Conservation (phyloP, 2,888 invertebrate genomes). For the Pachycephus smyrnensis region DNA sequence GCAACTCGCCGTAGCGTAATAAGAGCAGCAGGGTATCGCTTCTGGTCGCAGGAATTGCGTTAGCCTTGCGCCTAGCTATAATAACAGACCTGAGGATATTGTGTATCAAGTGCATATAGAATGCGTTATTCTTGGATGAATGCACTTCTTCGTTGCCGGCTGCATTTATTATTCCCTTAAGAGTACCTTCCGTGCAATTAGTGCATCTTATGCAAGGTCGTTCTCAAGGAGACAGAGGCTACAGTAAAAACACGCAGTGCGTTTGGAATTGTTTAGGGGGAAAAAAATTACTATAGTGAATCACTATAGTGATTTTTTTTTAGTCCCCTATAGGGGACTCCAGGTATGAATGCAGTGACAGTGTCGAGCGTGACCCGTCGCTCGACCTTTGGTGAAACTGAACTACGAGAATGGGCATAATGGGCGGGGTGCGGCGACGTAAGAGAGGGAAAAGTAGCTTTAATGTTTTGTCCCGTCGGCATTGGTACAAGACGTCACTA, state of each 20-base stretch:
- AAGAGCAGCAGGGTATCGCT: neutral
- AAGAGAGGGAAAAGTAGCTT: neutral
- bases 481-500: slow-evolving; percentile 3
- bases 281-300: neutral
- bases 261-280: neutral
- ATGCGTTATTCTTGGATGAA: neutral
- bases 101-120: neutral
- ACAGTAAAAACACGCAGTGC: neutral
- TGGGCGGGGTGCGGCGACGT: neutral
- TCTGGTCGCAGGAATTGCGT: neutral
- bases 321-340: no score
- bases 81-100: neutral
- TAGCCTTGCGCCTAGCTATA: neutral
- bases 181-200: neutral
- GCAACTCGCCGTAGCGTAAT: neutral
- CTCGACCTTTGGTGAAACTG: neutral
- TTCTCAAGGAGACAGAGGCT: neutral
- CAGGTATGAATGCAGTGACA: neutral
- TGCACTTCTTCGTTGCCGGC: neutral
- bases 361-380: neutral
- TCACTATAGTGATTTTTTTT: no score
- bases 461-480: neutral
- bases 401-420: neutral
- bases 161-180: neutral
- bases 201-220: neutral